phyloP scores from a whole-genome alignment of 2,888 invertebrate genomes.

The Sarcophaga carnaria region DNA sequence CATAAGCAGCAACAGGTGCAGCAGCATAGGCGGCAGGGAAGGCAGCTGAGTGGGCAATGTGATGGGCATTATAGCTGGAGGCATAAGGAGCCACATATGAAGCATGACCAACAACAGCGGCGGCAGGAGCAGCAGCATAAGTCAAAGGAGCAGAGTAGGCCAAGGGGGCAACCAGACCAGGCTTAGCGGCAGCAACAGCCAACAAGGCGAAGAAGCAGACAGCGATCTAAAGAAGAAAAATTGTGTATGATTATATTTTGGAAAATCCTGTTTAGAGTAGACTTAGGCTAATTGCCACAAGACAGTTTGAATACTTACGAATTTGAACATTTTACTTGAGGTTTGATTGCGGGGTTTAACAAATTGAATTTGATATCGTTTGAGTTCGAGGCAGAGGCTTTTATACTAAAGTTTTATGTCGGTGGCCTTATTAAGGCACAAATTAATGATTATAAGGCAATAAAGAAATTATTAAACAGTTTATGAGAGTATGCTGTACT shows the following conservation, averaged over 20 bases:
- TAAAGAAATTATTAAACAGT: too few relatives aligned
- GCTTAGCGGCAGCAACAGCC: slow-evolving; percentile 74
- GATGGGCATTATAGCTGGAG: slow-evolving; percentile 76
- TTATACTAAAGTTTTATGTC: slow-evolving; percentile 21
- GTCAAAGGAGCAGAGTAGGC: slow-evolving; percentile 76
- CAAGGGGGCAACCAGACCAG: slow-evolving; percentile 72
- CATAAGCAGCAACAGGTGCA: slow-evolving; percentile 42
- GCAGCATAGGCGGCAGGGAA: slow-evolving; percentile 62
- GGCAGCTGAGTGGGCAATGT: slow-evolving; percentile 75
- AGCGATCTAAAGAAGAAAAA: slow-evolving; percentile 70
- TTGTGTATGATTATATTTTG: slow-evolving; percentile 1
- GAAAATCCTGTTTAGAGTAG: not conserved
- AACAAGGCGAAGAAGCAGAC: slow-evolving; percentile 77
- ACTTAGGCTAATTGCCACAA: too few relatives aligned
- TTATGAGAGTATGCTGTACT: too few relatives aligned
- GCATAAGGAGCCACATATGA: slow-evolving; percentile 78
- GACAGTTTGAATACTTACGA: slow-evolving; percentile 73
- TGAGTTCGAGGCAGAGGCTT: slow-evolving; percentile 5
- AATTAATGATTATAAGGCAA: too few relatives aligned
- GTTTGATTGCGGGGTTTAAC: slow-evolving; percentile 41
- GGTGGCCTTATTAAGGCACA: too few relatives aligned
- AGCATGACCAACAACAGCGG: slow-evolving; percentile 74
- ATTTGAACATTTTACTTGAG: slow-evolving; percentile 76
- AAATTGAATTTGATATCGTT: slow-evolving; percentile 51
- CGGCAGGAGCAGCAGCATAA: slow-evolving; percentile 70